phyloP scores from a whole-genome alignment of 1,140 invertebrate genomes.

The Aphidius gifuensis region DNA sequence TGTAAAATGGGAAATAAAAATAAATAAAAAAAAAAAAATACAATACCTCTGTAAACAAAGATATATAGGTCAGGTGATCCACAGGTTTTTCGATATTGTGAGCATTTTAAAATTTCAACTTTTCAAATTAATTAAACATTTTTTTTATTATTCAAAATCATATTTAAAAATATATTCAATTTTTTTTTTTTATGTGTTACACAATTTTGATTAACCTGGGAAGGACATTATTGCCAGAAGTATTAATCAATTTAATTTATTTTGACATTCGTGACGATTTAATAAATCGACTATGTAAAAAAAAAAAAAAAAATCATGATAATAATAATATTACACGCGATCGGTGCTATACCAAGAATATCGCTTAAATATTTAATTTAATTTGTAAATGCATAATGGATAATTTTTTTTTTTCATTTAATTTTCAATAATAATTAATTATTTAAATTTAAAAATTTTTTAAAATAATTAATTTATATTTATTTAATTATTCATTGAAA shows the following conservation, averaged over 20 bases:
- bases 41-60: constrained; percentile 15
- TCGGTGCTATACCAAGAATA: constrained; percentile 8
- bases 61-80: constrained; percentile 15
- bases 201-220: constrained; percentile 33
- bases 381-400: neutral
- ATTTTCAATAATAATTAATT: too few relatives aligned
- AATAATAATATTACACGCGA: constrained; percentile 5
- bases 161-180: constrained; percentile 6
- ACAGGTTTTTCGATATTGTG: constrained; percentile 14
- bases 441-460: too few relatives aligned
- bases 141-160: neutral
- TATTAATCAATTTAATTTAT: constrained; percentile 47
- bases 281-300: constrained; percentile 24
- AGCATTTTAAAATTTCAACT: neutral
- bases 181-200: too few relatives aligned
- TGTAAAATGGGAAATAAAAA: neutral
- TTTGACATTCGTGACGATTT: constrained; percentile 27
- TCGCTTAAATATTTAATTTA: constrained; percentile 1
- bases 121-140: constrained; percentile 4
- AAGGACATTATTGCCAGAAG: constrained; percentile 51
- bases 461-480: too few relatives aligned
- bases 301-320: constrained; percentile 6
- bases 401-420: too few relatives aligned
- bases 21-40: constrained; percentile 4
- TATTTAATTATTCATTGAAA: neutral